Evolutionary conservation across 2,797 vertebrate species (phyloP).

Genomic region (Emydoidea blandingii): DNA sequence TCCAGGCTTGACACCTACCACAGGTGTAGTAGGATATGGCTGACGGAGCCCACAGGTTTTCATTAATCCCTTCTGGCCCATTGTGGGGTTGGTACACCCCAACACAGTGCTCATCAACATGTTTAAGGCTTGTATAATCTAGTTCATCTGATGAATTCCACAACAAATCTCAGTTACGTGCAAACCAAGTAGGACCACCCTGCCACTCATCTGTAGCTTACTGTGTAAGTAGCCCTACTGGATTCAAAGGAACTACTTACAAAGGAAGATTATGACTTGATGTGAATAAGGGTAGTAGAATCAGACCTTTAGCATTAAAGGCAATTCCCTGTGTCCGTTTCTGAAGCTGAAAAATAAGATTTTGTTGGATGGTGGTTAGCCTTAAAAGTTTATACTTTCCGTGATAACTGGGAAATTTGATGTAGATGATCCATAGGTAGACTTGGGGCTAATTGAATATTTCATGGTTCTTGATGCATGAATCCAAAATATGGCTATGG

Average conservation of each 20-base stretch:
- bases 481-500: neutral
- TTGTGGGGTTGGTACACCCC: no score
- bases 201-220: neutral
- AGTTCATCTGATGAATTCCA: neutral
- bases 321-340: neutral
- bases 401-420: neutral
- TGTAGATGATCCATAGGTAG: neutral
- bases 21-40: no score
- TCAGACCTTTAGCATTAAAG: neutral
- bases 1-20: no score
- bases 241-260: neutral
- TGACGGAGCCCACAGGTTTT: no score
- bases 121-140: neutral
- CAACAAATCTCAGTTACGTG: neutral
- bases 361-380: neutral
- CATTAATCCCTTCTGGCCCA: no score
- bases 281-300: neutral
- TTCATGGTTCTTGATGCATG: neutral
- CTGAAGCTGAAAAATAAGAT: neutral
- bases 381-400: neutral
- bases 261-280: neutral
- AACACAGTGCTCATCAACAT: neutral
- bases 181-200: neutral
- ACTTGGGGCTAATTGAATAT: neutral
- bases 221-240: neutral